Conservation (phyloP, 1,140 invertebrate species). For the Trichomalopsis sarcophagae region DNA sequence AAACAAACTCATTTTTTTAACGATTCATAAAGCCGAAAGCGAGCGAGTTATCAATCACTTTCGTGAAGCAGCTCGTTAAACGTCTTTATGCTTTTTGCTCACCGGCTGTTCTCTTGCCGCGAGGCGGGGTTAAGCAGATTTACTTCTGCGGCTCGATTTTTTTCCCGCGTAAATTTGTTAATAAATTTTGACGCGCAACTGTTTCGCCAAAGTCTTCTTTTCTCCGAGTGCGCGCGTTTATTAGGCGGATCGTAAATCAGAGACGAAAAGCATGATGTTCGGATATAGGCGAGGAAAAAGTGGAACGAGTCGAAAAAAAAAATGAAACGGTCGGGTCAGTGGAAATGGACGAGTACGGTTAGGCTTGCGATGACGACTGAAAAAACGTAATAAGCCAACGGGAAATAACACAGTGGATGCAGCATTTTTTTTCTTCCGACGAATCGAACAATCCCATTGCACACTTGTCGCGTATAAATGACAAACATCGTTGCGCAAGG, state of each 20-base stretch:
- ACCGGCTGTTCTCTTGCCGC: neutral
- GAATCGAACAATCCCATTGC: neutral
- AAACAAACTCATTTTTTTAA: constrained; percentile 27
- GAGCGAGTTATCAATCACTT: constrained; percentile 9
- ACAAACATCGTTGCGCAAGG: neutral
- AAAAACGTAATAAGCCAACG: neutral
- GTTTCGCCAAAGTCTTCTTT: no score
- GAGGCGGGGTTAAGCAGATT: neutral
- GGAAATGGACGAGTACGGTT: constrained; percentile 15
- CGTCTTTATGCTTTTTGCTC: constrained; percentile 4
- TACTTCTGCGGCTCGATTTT: neutral
- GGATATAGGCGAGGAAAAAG: neutral
- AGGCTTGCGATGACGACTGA: neutral
- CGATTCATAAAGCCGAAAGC: constrained; percentile 9
- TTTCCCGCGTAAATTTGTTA: neutral
- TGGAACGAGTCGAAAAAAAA: neutral
- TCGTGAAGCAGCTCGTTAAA: constrained; percentile 14
- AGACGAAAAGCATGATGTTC: neutral
- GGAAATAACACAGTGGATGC: neutral
- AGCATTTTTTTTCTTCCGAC: neutral
- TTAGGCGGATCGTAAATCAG: neutral
- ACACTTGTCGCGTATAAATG: neutral
- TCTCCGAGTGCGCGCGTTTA: neutral
- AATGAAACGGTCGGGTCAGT: neutral
- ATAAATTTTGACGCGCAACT: neutral